Base-by-base conservation (phyloP, 1,140 invertebrate genomes). In the Caenorhabditis briggsae region DNA sequence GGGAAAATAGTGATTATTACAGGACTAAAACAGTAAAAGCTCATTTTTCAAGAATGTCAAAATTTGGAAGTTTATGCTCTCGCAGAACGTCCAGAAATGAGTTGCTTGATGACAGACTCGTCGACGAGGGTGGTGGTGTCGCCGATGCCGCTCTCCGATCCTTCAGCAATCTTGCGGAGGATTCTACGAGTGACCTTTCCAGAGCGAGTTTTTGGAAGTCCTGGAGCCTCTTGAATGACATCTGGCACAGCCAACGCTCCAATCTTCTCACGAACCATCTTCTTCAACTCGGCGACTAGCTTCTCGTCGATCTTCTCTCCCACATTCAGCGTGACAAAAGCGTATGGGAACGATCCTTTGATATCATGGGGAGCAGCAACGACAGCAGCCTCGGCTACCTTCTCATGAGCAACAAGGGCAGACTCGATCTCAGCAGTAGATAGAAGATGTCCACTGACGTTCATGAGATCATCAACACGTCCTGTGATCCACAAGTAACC, bases 401-500 rank as follows among this genome's bases (percentile, higher is more conserved):
- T 86, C 55, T 56, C 70, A 86, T 90, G 90, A 46, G 87, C 87
- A 18, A 96, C 95, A 2, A 99, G 94, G 8, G 96, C 96, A 16
- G 96, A 95, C 93, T 99, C 97, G n/a, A 95, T 94, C 90, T 99
- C 96, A 0, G 97, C 96, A 0, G 97, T 99, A 83, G 96, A 97
- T 94, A 99, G 95, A 33, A 99, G 93, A 93, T 99, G 97, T 0
- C 97, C 97, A 2, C 96, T 98, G 0, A 98, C 97, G 93, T 99
- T 99, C 78, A 99, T 93, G 96, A 99, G 97, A 91, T 99, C 97
- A 93, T 99, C 97, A 16, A 98, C 96, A 84, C 97, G 95, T 0
- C 97, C 97, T 0, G 97, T 98, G 20, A 99, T 95, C 97, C 97
- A 99, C 20, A 97, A 93, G 93, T 98, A 98, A 3, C 97, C 97